Base-by-base conservation (phyloP, 2,113 vertebrate species). In the Pluvialis apricaria region DNA sequence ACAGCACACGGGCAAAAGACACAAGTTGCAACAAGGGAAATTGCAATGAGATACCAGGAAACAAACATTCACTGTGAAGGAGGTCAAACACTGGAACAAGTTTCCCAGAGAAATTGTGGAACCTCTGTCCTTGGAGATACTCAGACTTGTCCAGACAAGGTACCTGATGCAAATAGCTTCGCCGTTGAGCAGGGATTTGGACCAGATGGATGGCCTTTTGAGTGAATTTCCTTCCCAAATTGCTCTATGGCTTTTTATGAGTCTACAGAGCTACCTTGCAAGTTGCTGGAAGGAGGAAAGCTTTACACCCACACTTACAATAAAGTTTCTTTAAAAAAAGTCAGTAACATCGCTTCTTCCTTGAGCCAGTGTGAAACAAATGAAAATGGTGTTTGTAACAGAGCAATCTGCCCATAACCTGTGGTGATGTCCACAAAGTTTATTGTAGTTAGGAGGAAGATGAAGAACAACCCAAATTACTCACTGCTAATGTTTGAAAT, bases 301-400 rank as follows among this genome's bases (percentile, higher is more conserved):
- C 4, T 49, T 29, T 57, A 22, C 4, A 6, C 1, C 1, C 4
- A 11, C 3, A 15, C 4, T 38, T 75, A 10, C 6, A 92, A 29
- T 42, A 32, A 47, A 49, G 2, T 34, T 84, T 72, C 15, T 62
- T 73, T 57, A 0, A 15, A 71, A 92, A 61, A 71, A 77, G n/a
- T 44, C 0, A 0, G 6, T 44, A 58, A 19, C 12, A 38, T 51
- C 36, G 44, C 3, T 11, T 38, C 28, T 82, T 88, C 52, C 15
- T 78, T 78, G 10, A 73, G 17, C 60, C n/a, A 60, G 14, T 44
- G 44, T 42, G 55, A 61, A 42, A 69, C 5, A 49, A 82, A 88
- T 42, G 2, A 73, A 81, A 90, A 57, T 26, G 0, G 9, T 47
- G 38, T 51, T 77, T 49, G 6, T 28, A 44, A 49, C 8, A 21